Conservation (phyloP, 2,113 vertebrate species). For the Tetrax tetrax region DNA sequence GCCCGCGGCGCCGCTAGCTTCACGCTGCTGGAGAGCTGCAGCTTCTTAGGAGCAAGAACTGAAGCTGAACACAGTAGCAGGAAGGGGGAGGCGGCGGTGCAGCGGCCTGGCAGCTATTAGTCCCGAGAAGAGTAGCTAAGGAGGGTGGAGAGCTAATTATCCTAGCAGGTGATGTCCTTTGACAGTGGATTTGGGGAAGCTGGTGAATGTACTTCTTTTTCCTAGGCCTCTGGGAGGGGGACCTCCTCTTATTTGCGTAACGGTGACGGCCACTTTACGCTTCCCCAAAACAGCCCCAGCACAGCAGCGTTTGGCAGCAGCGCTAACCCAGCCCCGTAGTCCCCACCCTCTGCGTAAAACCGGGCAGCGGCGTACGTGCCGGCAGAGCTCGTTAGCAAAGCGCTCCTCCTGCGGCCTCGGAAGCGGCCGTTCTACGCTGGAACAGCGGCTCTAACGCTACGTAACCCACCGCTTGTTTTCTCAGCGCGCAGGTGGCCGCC, state of each 20-base stretch:
- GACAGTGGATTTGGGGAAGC: neutral
- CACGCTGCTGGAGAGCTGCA: neutral
- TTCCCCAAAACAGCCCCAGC: neutral
- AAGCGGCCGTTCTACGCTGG: neutral
- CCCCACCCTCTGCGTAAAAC: neutral
- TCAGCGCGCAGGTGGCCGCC: neutral
- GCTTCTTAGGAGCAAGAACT: neutral
- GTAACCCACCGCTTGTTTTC: neutral
- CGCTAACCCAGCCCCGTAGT: too few relatives aligned
- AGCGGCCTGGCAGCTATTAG: neutral
- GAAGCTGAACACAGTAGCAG: neutral
- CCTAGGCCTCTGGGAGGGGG: neutral
- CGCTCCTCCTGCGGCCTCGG: neutral
- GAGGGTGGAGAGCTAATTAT: neutral
- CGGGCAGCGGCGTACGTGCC: neutral
- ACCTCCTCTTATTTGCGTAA: neutral
- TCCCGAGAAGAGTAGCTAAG: neutral
- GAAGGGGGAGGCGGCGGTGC: neutral
- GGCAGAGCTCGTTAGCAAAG: neutral
- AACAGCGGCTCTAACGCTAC: neutral
- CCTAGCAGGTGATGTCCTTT: neutral
- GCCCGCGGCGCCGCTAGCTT: neutral
- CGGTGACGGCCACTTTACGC: accelerated
- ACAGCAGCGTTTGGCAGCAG: too few relatives aligned
- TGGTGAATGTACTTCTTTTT: neutral